phyloP scores from a whole-genome alignment of 2,113 vertebrate genomes.

The Pteruthius melanotis region DNA sequence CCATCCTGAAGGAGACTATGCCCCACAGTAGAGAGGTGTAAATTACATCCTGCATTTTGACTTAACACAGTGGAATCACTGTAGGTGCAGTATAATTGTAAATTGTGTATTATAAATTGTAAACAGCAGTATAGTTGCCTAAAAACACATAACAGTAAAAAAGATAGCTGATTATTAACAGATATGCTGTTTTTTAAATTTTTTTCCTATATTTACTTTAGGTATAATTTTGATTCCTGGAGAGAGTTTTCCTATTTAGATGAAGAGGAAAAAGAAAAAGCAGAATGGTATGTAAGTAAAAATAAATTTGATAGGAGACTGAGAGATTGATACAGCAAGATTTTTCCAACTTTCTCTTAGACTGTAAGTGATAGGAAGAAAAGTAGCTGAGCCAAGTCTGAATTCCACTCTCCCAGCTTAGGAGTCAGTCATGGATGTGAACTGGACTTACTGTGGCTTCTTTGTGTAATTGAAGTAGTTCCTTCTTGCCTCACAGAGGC shows the following conservation, averaged over 20 bases:
- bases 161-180: background rate
- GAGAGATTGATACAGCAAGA: background rate
- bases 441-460: background rate
- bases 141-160: background rate
- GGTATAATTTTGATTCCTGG: constrained; percentile 99
- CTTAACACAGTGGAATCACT: background rate
- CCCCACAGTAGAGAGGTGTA: background rate
- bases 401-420: background rate
- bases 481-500: background rate
- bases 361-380: background rate
- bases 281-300: constrained; percentile 88
- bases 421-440: background rate
- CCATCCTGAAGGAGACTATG: background rate
- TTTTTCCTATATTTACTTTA: background rate
- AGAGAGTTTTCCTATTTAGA: constrained; percentile 98
- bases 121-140: background rate
- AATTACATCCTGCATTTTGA: background rate
- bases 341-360: background rate
- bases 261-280: constrained; percentile 99
- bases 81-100: background rate
- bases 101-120: background rate
- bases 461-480: background rate
- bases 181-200: background rate
- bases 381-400: background rate
- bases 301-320: background rate